Evolutionary conservation across 2,888 invertebrate species (phyloP), one percentile per base, ranked within the genome.

Genomic region (Melieria picta): DNA sequence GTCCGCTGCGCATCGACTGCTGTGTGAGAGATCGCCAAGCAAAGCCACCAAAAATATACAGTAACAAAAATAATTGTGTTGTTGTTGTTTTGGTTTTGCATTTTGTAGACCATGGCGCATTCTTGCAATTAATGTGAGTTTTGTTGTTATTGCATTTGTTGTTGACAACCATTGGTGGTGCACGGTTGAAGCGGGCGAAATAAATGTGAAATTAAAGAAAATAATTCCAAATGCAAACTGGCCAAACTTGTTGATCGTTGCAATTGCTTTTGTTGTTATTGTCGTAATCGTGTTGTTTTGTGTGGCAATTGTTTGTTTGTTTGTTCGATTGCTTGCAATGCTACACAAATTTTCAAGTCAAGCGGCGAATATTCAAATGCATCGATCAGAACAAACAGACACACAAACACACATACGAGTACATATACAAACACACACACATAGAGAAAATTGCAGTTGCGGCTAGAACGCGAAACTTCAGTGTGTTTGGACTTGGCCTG

Each of bases 401-500:
- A 46, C 5, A 48, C 16, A 65, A 5, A 43, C 7, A 48, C 5
- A 43, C n/a, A 30, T 13, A 52, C 16, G 10, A 7, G 10, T 11
- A 67, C 7, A 48, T 47, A 13, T 0, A 61, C 4, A 13, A 6
- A 45, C 13, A 58, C 4, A 13, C 13, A 45, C 13, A 58, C 4
- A 58, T 11, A 58, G 2, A 30, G 30, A 30, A 30, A 30, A 30
- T 1, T 30, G 30, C 30, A 30, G 30, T 30, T 30, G 30, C 30
- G 2, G 30, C 30, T 30, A 30, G 30, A 30, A 30, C 30, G 30
- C 30, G 30, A 30, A 30, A 30, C 30, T 30, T 30, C 3, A 30
- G 2, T 30, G 30, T 30, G 30, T 69, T 64, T 64, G 48, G 62
- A 75, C 65, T 77, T 79, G 79, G 79, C 78, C 79, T 79, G 76